Percentiles rank a stretch among this genome's conserved stretches.
Conservation (phyloP, 2,888 invertebrate genomes). For the Hypomecis atomaria region DNA sequence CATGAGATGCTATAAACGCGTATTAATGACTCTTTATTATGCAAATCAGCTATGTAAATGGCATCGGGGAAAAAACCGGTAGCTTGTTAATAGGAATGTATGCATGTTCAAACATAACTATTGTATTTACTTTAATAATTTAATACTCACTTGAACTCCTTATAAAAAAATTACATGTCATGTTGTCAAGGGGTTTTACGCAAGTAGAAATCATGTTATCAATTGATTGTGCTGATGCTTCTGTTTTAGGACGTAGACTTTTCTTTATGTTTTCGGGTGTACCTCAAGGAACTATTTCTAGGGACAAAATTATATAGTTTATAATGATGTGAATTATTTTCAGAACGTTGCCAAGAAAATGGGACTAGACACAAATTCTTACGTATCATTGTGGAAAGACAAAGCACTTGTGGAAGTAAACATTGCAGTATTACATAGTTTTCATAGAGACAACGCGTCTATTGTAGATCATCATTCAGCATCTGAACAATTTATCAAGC, state of each 20-base stretch:
- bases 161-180: not conserved
- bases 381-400: constrained; percentile 96
- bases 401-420: constrained; percentile 96
- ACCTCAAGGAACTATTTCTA: constrained; percentile 1
- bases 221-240: not conserved
- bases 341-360: constrained; percentile 89
- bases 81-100: constrained; percentile 4
- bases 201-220: not conserved
- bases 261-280: not conserved
- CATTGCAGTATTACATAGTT: constrained; percentile 95
- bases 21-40: constrained; percentile 21
- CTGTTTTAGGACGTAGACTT: not conserved
- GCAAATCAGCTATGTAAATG: constrained; percentile 23
- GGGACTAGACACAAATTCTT: constrained; percentile 94
- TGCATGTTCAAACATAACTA: not conserved
- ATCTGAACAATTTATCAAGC: constrained; percentile 97
- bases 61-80: constrained; percentile 21
- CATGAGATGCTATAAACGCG: constrained; percentile 21
- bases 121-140: constrained; percentile 4
- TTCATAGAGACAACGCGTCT: constrained; percentile 92
- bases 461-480: constrained; percentile 98
- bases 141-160: not conserved
- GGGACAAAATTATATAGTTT: constrained; percentile 1
- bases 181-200: not conserved
- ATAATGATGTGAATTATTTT: constrained; percentile 22